Evolutionary conservation across 2,113 vertebrate genomes (phyloP).

Genomic region (Pygoscelis antarcticus): DNA sequence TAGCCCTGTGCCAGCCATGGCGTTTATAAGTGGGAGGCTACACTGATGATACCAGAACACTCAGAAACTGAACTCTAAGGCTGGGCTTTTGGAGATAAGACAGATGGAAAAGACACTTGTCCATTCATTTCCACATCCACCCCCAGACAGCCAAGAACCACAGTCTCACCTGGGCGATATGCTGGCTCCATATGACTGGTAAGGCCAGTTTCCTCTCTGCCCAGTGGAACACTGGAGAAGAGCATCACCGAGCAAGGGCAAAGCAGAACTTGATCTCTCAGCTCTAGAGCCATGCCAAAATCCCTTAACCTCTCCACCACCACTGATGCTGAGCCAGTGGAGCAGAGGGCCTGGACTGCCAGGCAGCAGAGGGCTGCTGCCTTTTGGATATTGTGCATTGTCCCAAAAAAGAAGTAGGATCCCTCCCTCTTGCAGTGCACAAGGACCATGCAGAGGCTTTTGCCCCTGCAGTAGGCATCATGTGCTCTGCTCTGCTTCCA

Average conservation of each 20-base stretch:
- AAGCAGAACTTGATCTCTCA: not conserved
- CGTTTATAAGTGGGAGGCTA: not conserved
- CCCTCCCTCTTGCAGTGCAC: not conserved
- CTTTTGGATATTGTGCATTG: rapidly evolving
- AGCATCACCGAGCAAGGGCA: not conserved
- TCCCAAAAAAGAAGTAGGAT: not conserved
- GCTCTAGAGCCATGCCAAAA: not conserved
- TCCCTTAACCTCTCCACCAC: not conserved
- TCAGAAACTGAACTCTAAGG: not conserved
- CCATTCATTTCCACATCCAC: not conserved
- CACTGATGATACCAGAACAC: not conserved
- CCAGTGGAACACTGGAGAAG: not conserved
- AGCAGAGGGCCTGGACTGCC: not conserved
- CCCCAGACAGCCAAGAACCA: not conserved
- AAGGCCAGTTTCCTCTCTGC: not conserved
- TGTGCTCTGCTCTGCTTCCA: not conserved
- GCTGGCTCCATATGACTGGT: not conserved
- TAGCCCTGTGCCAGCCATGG: not conserved
- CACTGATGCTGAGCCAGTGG: not conserved
- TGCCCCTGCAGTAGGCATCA: not conserved
- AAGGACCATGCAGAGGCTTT: not conserved
- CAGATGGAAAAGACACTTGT: not conserved
- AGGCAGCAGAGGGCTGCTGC: not conserved
- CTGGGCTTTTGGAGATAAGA: not conserved
- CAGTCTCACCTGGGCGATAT: rapidly evolving